A percentile compares a stretch with the other conserved stretches of the same genome.
Evolutionary conservation across 2,797 vertebrate genomes (phyloP).

Genomic region (Chelonia mydas): DNA sequence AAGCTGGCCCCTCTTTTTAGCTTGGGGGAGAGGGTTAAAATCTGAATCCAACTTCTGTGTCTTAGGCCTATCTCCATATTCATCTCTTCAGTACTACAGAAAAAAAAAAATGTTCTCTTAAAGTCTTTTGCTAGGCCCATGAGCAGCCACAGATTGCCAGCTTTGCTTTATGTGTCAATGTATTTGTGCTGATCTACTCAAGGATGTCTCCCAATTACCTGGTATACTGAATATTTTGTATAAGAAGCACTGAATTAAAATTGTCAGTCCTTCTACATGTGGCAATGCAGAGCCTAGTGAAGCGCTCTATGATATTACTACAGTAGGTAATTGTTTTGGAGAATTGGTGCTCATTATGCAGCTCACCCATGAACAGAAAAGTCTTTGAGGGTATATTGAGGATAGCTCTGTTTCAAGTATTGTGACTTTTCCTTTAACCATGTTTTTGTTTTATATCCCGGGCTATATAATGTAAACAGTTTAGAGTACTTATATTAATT

Average conservation of each 20-base stretch:
- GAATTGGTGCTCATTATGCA: not conserved
- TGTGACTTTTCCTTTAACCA: not conserved
- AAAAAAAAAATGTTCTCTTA: not conserved
- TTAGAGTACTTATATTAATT: constrained; percentile 75
- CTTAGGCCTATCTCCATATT: not conserved
- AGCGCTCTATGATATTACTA: not conserved
- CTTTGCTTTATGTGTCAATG: not conserved
- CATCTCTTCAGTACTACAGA: not conserved
- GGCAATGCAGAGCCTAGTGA: not conserved
- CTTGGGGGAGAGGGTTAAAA: not conserved
- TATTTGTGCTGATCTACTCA: not conserved
- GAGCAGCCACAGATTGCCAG: not conserved
- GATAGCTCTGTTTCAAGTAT: not conserved
- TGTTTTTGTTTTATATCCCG: constrained; percentile 38
- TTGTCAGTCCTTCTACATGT: not conserved
- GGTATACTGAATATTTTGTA: not conserved
- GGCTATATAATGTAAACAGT: constrained; percentile 45
- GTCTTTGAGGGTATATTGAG: not conserved
- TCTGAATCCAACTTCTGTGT: not conserved
- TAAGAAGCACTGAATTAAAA: not conserved
- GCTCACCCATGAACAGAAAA: not conserved
- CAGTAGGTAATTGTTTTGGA: not conserved
- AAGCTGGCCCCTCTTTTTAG: not conserved
- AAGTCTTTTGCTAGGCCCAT: not conserved
- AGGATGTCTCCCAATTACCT: not conserved